phyloP scores from a whole-genome alignment of 2,888 invertebrate genomes.

The Ornithoptera priamus region DNA sequence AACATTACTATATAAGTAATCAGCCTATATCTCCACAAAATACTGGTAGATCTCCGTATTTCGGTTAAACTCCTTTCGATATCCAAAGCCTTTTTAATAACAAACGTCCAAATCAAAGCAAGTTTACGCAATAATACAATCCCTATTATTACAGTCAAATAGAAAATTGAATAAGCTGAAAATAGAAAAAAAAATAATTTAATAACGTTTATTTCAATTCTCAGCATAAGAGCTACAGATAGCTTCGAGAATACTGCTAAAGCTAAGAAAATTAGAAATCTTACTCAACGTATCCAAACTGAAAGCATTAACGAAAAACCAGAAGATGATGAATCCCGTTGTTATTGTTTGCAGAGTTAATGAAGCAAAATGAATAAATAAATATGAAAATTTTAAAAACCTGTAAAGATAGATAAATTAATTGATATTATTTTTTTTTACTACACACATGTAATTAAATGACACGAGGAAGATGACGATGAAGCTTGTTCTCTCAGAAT shows the following conservation, averaged over 20 bases:
- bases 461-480: too few species aligned
- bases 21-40: constrained; percentile 33
- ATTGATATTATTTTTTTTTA: background rate
- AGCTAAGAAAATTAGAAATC: constrained; percentile 26
- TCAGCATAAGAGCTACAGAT: background rate
- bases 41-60: constrained; percentile 35
- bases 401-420: constrained; percentile 7
- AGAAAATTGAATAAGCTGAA: constrained; percentile 43
- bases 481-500: too few species aligned
- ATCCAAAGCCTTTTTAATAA: constrained; percentile 40
- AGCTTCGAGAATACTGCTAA: background rate
- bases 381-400: constrained; percentile 11
- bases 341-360: constrained; percentile 33
- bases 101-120: constrained; percentile 44
- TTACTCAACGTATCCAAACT: constrained; percentile 40
- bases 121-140: constrained; percentile 40
- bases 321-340: constrained; percentile 31
- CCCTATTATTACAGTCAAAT: constrained; percentile 35
- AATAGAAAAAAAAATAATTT: background rate
- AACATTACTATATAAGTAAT: constrained; percentile 38
- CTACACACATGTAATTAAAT: background rate
- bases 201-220: too few species aligned
- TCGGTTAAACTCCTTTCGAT: constrained; percentile 42
- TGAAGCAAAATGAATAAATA: constrained; percentile 8
- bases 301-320: constrained; percentile 36